Evolutionary conservation across 2,113 vertebrate genomes (phyloP).

Genomic region (Fukomys damarensis): DNA sequence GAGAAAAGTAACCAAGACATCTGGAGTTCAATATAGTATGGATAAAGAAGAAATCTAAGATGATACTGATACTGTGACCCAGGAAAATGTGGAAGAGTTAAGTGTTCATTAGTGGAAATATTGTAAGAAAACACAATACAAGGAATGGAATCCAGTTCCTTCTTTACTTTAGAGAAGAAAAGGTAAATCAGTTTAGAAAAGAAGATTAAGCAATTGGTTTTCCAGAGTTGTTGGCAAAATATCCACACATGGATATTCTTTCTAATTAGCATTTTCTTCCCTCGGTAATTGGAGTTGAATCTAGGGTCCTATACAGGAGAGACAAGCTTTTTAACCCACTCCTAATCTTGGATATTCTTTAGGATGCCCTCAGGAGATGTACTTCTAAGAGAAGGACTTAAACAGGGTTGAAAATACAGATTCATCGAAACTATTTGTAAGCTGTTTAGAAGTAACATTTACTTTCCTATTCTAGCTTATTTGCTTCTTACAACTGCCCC

Average conservation of each 20-base stretch:
- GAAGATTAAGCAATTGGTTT: not conserved
- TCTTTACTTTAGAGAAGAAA: not conserved
- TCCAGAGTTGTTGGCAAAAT: not conserved
- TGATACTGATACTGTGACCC: not conserved
- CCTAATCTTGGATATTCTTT: not conserved
- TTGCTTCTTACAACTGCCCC: not conserved
- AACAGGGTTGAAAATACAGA: not conserved
- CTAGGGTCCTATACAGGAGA: not conserved
- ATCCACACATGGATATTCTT: not conserved
- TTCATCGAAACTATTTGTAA: not conserved
- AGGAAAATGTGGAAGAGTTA: not conserved
- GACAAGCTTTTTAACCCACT: not conserved
- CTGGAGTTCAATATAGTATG: not conserved
- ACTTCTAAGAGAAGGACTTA: not conserved
- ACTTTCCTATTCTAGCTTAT: not conserved
- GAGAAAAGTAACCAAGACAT: not conserved
- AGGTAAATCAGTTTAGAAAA: slow-evolving; percentile 3
- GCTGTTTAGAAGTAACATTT: not conserved
- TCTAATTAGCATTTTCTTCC: not conserved
- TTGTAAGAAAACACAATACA: not conserved
- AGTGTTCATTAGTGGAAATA: not conserved
- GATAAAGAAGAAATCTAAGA: not conserved
- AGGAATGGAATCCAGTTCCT: not conserved
- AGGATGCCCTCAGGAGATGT: not conserved
- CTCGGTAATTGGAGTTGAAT: not conserved